Percentiles rank a stretch among this genome's conserved stretches.
These are phyloP conservation scores for Gambusia holbrooki DNA, from an alignment of 2,113 vertebrate species.

Conservation along the genomic window DNA sequence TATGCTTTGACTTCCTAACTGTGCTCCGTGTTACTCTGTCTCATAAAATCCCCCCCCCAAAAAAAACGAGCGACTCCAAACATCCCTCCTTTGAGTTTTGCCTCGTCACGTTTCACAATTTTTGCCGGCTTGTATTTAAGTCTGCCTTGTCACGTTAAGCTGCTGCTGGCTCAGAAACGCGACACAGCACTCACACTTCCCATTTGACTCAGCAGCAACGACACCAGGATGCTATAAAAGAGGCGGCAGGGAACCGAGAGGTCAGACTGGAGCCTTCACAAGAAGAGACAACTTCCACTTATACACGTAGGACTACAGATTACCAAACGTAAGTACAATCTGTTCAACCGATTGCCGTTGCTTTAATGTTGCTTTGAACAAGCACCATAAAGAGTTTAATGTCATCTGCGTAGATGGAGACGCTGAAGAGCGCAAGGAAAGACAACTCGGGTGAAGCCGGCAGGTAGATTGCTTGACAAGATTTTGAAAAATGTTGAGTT, in stretches of 20 bases:
- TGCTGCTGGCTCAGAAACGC: not conserved
- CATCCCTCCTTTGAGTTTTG: slow-evolving; percentile 28
- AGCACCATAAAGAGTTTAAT: not conserved
- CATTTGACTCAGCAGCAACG: slow-evolving; percentile 24
- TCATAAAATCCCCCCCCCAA: too few species aligned
- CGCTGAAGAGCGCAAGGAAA: slow-evolving; percentile 52
- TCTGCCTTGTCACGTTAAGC: slow-evolving; percentile 56
- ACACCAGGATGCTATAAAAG: slow-evolving; percentile 42
- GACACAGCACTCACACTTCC: slow-evolving; percentile 64
- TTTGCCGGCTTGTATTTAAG: not conserved
- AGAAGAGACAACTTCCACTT: not conserved
- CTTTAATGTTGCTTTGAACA: not conserved
- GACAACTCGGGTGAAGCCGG: slow-evolving; percentile 4
- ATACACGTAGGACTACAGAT: not conserved
- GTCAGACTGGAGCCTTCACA: not conserved
- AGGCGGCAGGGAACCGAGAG: not conserved
- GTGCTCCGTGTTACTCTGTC: too few species aligned
- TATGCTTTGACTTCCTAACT: too few species aligned
- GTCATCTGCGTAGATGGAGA: slow-evolving; percentile 38
- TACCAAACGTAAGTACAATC: slow-evolving; percentile 12
- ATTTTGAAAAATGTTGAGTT: accelerated
- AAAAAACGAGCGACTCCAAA: not conserved
- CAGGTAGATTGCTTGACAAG: slow-evolving; percentile 25
- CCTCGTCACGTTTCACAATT: slow-evolving; percentile 42
- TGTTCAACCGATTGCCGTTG: not conserved